These are phyloP conservation scores for Gisinianus flammeolus DNA, from an alignment of 2,888 invertebrate genomes.

Conservation along the genomic window DNA sequence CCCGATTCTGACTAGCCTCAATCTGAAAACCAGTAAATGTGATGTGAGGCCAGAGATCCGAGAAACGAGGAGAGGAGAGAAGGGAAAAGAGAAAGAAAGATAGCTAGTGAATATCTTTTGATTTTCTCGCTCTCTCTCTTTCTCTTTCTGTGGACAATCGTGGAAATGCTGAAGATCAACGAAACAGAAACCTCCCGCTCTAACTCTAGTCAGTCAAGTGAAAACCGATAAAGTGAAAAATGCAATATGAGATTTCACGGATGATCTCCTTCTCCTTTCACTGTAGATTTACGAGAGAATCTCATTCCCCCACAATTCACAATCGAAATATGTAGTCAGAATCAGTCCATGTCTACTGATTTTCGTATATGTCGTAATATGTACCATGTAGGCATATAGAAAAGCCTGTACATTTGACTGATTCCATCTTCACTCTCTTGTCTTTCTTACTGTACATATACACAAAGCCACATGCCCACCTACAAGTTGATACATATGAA, in stretches of 20 bases:
- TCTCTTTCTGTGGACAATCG: conserved; percentile 20
- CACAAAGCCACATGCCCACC: not conserved
- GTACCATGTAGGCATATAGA: not conserved
- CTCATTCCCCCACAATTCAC: conserved; percentile 34
- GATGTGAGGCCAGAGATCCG: not conserved
- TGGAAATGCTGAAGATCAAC: conserved; percentile 27
- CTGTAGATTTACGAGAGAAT: conserved; percentile 40
- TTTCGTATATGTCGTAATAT: not conserved
- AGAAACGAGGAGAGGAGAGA: conserved; percentile 2
- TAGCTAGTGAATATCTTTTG: conserved; percentile 35
- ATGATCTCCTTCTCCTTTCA: conserved; percentile 39
- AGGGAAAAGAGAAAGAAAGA: conserved; percentile 6
- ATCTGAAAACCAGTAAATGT: not conserved
- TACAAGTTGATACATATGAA: too few relatives aligned
- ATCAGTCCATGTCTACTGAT: not conserved
- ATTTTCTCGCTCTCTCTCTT: not conserved
- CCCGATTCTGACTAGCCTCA: too few relatives aligned
- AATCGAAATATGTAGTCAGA: not conserved
- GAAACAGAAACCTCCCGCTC: conserved; percentile 28
- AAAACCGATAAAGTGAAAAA: conserved; percentile 44
- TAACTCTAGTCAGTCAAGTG: conserved; percentile 29
- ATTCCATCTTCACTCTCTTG: conserved; percentile 19
- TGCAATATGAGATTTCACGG: conserved; percentile 43
- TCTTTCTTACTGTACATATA: not conserved
- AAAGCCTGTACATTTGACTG: conserved; percentile 26